These are phyloP conservation scores for Pachypeltis micranthus DNA, from an alignment of 1,140 invertebrate genomes.

Conservation along the genomic window DNA sequence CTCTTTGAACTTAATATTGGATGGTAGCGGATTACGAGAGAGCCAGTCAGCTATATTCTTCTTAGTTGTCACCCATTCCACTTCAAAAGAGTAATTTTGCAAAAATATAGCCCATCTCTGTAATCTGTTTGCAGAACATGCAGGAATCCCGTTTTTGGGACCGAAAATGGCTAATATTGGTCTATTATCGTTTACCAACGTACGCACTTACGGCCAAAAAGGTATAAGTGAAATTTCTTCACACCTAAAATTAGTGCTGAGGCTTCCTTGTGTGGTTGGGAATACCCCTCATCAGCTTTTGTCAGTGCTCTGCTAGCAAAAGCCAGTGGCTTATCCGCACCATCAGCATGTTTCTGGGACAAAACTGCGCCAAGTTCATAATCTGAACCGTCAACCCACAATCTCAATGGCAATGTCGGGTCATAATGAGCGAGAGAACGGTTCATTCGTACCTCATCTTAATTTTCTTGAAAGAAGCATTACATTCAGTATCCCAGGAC, in stretches of 20 bases:
- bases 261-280: no score
- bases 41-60: background rate
- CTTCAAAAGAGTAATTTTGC: background rate
- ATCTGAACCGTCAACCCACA: no score
- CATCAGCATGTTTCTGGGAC: background rate
- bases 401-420: no score
- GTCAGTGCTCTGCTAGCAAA: background rate
- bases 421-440: no score
- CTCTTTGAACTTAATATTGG: no score
- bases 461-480: background rate
- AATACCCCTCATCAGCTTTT: background rate
- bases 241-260: no score
- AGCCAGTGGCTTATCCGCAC: background rate
- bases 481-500: background rate
- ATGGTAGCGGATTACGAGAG: no score
- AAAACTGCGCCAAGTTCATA: no score
- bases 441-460: no score
- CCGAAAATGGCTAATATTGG: background rate
- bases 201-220: background rate
- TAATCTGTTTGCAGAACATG: background rate
- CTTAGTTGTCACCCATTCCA: background rate
- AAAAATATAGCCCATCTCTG: background rate
- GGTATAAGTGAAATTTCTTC: constrained; percentile 1
- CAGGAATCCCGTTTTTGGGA: background rate
- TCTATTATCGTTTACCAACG: background rate